Percentiles rank a stretch among this genome's conserved stretches.
phyloP scores from a whole-genome alignment of 2,113 vertebrate species.

The Toxostoma redivivum region DNA sequence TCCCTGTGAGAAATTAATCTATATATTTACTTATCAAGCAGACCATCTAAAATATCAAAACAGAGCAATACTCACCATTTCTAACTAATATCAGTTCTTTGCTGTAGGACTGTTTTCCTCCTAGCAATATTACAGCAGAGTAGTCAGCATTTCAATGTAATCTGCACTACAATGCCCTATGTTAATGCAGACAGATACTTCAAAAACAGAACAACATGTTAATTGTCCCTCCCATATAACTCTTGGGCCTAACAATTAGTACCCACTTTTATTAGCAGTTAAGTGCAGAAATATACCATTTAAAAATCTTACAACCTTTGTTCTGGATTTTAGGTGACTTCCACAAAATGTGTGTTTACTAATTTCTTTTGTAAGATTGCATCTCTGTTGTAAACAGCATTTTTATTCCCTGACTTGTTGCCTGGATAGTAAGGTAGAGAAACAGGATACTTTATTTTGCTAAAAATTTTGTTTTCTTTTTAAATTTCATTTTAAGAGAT shows the following conservation, averaged over 20 bases:
- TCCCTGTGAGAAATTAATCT: background rate
- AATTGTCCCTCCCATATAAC: constrained; percentile 59
- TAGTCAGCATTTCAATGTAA: constrained; percentile 63
- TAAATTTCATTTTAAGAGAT: background rate
- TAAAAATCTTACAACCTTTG: constrained; percentile 48
- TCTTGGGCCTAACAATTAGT: constrained; percentile 56
- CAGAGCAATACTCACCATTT: background rate
- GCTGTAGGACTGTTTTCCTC: background rate
- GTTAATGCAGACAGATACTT: constrained; percentile 60
- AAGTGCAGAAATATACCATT: constrained; percentile 53
- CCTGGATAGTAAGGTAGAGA: background rate
- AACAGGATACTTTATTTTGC: background rate
- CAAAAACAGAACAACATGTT: constrained; percentile 57
- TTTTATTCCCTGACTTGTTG: background rate
- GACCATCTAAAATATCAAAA: background rate
- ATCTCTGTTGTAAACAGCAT: background rate
- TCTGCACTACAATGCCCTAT: constrained; percentile 65
- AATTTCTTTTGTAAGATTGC: constrained; percentile 6
- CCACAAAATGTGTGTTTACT: background rate
- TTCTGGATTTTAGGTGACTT: constrained; percentile 35
- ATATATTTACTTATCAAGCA: background rate
- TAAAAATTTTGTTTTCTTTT: background rate
- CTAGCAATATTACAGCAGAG: constrained; percentile 1
- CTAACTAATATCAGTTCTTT: background rate
- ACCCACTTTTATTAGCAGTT: constrained; percentile 59